Percentiles rank a stretch among this genome's conserved stretches.
phyloP scores from a whole-genome alignment of 2,113 vertebrate species.

The Rhinoderma darwinii region DNA sequence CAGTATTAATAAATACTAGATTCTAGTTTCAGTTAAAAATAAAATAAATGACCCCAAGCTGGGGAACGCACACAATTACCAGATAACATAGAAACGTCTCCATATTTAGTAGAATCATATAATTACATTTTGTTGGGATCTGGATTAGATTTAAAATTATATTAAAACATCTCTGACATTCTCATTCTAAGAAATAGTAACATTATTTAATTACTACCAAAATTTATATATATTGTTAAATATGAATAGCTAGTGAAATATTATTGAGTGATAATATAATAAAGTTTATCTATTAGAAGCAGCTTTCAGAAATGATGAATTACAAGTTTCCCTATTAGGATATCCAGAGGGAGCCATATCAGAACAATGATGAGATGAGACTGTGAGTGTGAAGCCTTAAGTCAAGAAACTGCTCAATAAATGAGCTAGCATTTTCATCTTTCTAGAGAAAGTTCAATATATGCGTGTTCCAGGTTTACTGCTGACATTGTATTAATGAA shows the following conservation, averaged over 20 bases:
- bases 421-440: neutral
- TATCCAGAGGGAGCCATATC: neutral
- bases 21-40: too few relatives aligned
- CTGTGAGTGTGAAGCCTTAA: neutral
- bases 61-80: too few relatives aligned
- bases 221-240: neutral
- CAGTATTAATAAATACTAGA: too few relatives aligned
- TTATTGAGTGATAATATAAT: neutral
- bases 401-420: conserved; percentile 17
- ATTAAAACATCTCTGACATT: too few relatives aligned
- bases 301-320: conserved; percentile 26
- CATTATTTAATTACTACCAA: neutral
- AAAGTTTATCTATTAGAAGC: conserved; percentile 10
- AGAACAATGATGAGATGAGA: neutral
- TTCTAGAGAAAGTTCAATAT: neutral
- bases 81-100: too few relatives aligned
- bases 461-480: neutral
- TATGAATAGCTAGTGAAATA: neutral
- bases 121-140: neutral
- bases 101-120: neutral
- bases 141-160: neutral
- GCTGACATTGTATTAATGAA: too few relatives aligned
- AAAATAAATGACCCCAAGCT: too few relatives aligned
- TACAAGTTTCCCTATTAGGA: neutral
- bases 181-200: too few relatives aligned